Percentiles rank a stretch among this genome's conserved stretches.
Conservation (phyloP, 2,888 invertebrate species). For the Drosophila parthenogenetica region DNA sequence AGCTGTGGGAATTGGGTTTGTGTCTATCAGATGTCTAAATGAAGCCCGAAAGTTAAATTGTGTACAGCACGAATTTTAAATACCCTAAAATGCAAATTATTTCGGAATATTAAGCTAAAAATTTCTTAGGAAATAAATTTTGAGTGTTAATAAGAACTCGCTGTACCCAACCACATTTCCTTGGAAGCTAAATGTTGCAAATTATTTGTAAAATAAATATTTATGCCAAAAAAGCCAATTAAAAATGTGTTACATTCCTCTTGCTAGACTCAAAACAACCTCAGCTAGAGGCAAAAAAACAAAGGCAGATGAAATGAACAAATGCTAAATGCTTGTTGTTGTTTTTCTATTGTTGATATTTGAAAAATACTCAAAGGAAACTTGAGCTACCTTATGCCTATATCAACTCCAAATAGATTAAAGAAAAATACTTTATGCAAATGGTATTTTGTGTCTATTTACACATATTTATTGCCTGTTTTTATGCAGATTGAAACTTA, state of each 20-base stretch:
- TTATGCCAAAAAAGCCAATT: not conserved
- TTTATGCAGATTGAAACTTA: not conserved
- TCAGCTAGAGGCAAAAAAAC: too few species aligned
- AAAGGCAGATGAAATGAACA: not conserved
- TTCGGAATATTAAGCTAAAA: not conserved
- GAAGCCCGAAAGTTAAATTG: not conserved
- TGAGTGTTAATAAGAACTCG: too few species aligned
- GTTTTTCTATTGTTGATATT: not conserved
- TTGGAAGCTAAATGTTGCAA: too few species aligned
- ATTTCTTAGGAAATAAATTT: too few species aligned
- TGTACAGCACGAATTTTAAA: not conserved
- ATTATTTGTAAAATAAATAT: too few species aligned
- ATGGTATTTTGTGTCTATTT: not conserved
- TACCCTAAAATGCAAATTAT: not conserved
- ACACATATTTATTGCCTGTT: not conserved
- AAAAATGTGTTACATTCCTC: not conserved
- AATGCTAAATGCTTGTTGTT: not conserved
- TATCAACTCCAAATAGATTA: constrained; percentile 4
- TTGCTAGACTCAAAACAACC: not conserved
- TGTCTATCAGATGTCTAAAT: constrained; percentile 11
- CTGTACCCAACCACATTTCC: too few species aligned
- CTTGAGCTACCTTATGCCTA: not conserved
- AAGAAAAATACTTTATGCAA: constrained; percentile 6
- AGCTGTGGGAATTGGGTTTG: constrained; percentile 5
- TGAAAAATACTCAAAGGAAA: constrained; percentile 2